phyloP scores from a whole-genome alignment of 30 jellyfish, hydroid and myxozoan genomes.

The Hydractinia symbiolongicarpus region DNA sequence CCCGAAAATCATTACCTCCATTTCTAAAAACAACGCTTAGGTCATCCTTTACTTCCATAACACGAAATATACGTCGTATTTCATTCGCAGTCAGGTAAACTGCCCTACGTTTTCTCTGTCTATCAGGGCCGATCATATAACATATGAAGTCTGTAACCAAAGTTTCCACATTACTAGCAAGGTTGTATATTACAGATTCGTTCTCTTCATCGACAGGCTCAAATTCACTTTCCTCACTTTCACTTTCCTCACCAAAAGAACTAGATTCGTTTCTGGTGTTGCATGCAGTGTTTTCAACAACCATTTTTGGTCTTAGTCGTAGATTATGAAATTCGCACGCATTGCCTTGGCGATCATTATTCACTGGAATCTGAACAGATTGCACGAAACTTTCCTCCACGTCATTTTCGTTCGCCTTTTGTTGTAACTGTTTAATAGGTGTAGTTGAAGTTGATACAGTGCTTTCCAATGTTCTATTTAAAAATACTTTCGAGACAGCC shows the following conservation, averaged over 20 bases:
- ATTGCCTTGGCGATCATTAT: too few species aligned
- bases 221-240: neutral
- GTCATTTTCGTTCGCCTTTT: conserved; percentile 1
- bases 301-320: too few species aligned
- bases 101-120: conserved; percentile 6
- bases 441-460: neutral
- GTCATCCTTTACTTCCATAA: neutral
- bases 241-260: neutral
- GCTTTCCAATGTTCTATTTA: neutral
- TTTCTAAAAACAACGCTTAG: neutral
- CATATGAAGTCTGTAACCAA: neutral
- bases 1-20: neutral
- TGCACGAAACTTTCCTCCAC: neutral
- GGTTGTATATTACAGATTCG: neutral
- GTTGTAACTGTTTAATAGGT: neutral
- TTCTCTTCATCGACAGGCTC: neutral
- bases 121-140: conserved; percentile 14
- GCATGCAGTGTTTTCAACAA: too few species aligned
- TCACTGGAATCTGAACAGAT: neutral
- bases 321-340: too few species aligned
- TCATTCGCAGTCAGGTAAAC: neutral
- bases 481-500: neutral
- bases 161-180: neutral
- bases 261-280: too few species aligned
- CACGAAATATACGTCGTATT: neutral